Conservation (phyloP, 37 sponge, comb jelly and placozoan species). For the Cladorhizidae sp. region DNA sequence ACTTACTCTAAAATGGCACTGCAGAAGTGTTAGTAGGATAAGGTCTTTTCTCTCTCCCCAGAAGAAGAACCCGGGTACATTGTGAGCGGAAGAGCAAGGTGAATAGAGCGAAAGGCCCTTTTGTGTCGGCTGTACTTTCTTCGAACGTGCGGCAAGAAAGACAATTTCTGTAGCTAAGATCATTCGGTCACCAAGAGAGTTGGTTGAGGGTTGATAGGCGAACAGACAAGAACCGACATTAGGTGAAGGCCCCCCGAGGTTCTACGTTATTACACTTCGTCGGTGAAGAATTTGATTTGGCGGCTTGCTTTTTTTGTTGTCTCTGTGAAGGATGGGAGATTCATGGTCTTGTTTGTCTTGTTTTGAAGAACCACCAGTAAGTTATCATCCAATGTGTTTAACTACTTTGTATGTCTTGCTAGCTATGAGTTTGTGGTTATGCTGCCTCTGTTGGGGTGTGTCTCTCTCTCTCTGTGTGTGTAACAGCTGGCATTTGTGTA, state of each 20-base stretch:
- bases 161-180: too few relatives aligned
- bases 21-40: not conserved
- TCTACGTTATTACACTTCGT: too few relatives aligned
- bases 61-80: too few relatives aligned
- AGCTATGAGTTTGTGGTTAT: not conserved
- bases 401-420: not conserved
- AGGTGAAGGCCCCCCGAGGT: not conserved
- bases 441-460: not conserved
- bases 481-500: too few relatives aligned
- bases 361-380: conserved; percentile 84
- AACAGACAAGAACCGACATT: not conserved
- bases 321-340: conserved; percentile 80
- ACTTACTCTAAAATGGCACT: not conserved
- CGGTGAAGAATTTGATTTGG: too few relatives aligned
- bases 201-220: not conserved
- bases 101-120: not conserved
- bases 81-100: not conserved
- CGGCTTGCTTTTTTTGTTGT: too few relatives aligned
- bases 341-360: conserved; percentile 83
- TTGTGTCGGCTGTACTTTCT: not conserved
- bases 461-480: too few relatives aligned
- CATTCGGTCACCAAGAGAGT: too few relatives aligned
- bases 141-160: too few relatives aligned
- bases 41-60: too few relatives aligned
- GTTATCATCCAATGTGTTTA: too few relatives aligned